A percentile compares a stretch with the other conserved stretches of the same genome.
phyloP scores from a whole-genome alignment of 1,140 invertebrate genomes.

The Sycobia sp. region DNA sequence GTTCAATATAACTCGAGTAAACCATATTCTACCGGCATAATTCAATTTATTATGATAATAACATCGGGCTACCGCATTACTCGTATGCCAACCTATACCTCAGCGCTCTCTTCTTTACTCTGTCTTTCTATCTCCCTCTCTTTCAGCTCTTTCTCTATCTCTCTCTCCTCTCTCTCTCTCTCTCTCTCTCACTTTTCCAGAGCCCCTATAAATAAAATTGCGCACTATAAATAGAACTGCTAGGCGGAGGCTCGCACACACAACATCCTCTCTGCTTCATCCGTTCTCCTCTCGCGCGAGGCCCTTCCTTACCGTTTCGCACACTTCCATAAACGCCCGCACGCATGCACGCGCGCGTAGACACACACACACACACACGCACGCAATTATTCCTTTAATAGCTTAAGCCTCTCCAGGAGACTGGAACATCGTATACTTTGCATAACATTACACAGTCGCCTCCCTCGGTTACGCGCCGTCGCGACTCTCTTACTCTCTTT shows the following conservation, averaged over 20 bases:
- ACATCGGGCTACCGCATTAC: slow-evolving; percentile 9
- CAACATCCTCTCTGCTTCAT: not conserved
- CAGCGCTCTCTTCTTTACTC: no score
- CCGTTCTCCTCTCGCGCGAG: not conserved
- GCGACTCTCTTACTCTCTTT: slow-evolving; percentile 10
- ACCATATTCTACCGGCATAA: not conserved
- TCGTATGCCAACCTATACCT: no score
- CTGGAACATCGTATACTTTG: slow-evolving; percentile 47
- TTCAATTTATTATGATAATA: slow-evolving; percentile 27
- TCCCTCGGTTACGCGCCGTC: slow-evolving; percentile 40
- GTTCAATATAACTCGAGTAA: no score
- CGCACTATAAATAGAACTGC: slow-evolving; percentile 12
- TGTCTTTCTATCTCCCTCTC: no score
- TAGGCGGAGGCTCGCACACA: not conserved
- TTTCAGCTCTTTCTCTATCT: no score
- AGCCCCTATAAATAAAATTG: slow-evolving; percentile 19
- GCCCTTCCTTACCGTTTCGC: slow-evolving; percentile 1
- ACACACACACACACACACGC: no score
- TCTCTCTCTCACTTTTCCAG: no score
- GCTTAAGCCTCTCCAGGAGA: slow-evolving; percentile 44
- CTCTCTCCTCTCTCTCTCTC: no score
- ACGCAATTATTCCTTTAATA: slow-evolving; percentile 48
- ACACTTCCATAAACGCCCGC: no score
- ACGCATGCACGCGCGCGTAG: no score
- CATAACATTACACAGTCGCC: slow-evolving; percentile 44